These are phyloP conservation scores for Pica pica DNA, from an alignment of 2,113 vertebrate genomes.

Conservation along the genomic window DNA sequence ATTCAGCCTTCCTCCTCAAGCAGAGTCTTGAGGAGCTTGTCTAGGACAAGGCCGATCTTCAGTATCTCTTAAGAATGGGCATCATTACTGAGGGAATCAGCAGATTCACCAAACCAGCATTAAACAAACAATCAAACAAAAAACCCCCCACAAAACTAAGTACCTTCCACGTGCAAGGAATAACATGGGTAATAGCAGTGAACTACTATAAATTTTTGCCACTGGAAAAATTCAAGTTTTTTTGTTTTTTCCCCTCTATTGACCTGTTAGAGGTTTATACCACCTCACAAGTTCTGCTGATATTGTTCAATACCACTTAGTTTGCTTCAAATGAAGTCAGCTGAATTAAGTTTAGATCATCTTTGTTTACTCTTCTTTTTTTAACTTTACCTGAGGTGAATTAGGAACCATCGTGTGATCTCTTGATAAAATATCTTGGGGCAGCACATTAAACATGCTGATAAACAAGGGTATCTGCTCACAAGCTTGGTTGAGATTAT, in stretches of 20 bases:
- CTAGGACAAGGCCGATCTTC: neutral
- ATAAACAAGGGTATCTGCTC: neutral
- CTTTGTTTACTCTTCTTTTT: neutral
- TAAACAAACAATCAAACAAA: neutral
- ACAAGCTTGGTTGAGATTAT: neutral
- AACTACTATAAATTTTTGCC: neutral
- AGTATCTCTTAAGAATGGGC: neutral
- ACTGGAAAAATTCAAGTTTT: neutral
- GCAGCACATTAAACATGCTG: neutral
- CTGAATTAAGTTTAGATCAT: neutral
- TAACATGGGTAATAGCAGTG: neutral
- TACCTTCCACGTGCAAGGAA: neutral
- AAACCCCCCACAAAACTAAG: neutral
- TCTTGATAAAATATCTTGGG: neutral
- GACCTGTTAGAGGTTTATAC: neutral
- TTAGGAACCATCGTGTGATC: neutral
- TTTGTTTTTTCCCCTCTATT: neutral
- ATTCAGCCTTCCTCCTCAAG: neutral
- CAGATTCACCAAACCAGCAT: neutral
- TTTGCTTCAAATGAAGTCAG: accelerated
- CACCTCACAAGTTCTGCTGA: neutral
- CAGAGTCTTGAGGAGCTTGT: neutral
- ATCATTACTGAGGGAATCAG: neutral
- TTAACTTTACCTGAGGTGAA: neutral
- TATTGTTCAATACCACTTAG: neutral